Base-by-base conservation (phyloP, 1,140 invertebrate species). In the Anagrus nilaparvatae region DNA sequence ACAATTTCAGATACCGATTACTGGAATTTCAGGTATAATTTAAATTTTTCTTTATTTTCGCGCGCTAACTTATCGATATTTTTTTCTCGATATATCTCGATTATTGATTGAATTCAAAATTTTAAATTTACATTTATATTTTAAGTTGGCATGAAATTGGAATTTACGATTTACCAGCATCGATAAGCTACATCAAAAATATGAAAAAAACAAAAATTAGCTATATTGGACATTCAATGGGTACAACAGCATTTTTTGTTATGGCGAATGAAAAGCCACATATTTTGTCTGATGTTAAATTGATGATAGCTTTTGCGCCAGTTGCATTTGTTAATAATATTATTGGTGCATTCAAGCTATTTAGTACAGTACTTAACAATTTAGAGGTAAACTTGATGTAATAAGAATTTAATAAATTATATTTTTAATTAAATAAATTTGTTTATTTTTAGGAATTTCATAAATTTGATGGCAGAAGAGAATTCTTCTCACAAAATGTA, bases 221-320 rank as follows among this genome's bases (percentile, higher is more conserved):
- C 0, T 80, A 78, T 44, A 61, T 81, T 8, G 78, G 76, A 2
- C 75, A 78, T 51, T 80, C 77, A 0, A 74, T 79, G 77, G 77
- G 77, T 1, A 69, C 69, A 4, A 77, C 76, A 3, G 61, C 61
- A 27, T 76, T 76, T 49, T 78, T 76, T 47, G 72, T 74, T 2
- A 75, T 81, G 73, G 63, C 74, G 43, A 69, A 70, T 7, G 53
- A 67, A 43, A 58, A 63, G 27, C 73, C 78, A 0, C 63, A 76
- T 25, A 69, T 77, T 6, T 36, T 40, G 5, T 20, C 35, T 3
- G 48, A 54, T 68, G 52, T 78, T 14, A 56, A 68, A 59, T 56
- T 67, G 43, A 75, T 84, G 66, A 69, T 76, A 29, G 73, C 70
- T 41, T 59, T 93, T 23, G 87, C 82, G 1, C 88, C 88, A 1